Percentiles rank a stretch among this genome's conserved stretches.
These are phyloP conservation scores for Genyomyrus donnyi DNA, from an alignment of 2,113 vertebrate genomes.

Conservation along the genomic window DNA sequence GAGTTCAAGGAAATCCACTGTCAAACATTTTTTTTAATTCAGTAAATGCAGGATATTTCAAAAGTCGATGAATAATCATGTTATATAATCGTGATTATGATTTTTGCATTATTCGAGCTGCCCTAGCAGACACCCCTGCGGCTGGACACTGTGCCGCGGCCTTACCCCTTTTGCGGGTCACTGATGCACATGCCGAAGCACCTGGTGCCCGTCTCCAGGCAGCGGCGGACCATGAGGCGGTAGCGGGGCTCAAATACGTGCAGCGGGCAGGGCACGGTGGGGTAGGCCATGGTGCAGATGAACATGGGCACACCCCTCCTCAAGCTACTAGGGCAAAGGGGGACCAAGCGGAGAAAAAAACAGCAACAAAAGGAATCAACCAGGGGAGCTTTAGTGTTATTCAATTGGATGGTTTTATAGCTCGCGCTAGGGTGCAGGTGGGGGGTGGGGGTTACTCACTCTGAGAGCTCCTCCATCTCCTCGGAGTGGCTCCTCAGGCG, in stretches of 20 bases:
- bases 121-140: neutral
- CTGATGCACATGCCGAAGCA: constrained; percentile 96
- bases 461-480: constrained; percentile 85
- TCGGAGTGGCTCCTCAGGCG: constrained; percentile 76
- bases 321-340: constrained; percentile 55
- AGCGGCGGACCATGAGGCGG: constrained; percentile 93
- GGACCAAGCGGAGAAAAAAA: neutral
- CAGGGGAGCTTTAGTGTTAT: neutral
- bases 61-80: no score
- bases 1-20: neutral
- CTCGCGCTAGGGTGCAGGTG: neutral
- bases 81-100: neutral
- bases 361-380: neutral
- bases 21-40: neutral
- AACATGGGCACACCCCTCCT: constrained; percentile 92
- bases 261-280: constrained; percentile 96
- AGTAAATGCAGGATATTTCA: neutral
- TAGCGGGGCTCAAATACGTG: constrained; percentile 97
- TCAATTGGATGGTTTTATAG: neutral
- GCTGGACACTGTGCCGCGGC: neutral
- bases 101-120: neutral
- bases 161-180: constrained; percentile 79
- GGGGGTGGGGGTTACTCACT: constrained; percentile 61
- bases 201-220: constrained; percentile 87
- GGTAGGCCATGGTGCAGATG: constrained; percentile 97